Evolutionary conservation across 2,888 invertebrate genomes (phyloP).

Genomic region (Chelonus formosanus): DNA sequence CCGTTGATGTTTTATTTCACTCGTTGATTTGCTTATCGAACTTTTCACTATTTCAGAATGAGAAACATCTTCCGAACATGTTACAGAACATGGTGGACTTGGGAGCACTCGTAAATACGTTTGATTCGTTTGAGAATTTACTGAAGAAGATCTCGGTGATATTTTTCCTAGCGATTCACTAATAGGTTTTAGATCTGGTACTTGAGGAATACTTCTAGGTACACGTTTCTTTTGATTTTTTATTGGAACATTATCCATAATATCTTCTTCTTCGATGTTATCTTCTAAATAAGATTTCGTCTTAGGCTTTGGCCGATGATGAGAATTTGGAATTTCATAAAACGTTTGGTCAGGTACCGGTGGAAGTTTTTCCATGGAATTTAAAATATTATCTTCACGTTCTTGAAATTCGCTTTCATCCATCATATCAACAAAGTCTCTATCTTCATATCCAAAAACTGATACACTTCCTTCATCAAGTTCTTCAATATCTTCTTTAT

Average conservation of each 20-base stretch:
- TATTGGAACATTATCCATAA: slow-evolving; percentile 17
- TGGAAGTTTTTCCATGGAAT: slow-evolving; percentile 6
- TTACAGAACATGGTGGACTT: slow-evolving; percentile 73
- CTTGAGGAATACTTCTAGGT: slow-evolving; percentile 38
- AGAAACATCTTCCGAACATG: slow-evolving; percentile 79
- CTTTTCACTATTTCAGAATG: slow-evolving; percentile 57
- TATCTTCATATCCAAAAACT: slow-evolving; percentile 53
- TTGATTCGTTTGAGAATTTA: neutral
- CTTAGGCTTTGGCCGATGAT: slow-evolving; percentile 17
- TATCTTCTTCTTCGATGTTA: slow-evolving; percentile 31
- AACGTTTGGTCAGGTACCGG: slow-evolving; percentile 7
- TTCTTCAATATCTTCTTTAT: slow-evolving; percentile 61
- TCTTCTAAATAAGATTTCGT: slow-evolving; percentile 38
- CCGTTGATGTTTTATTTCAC: slow-evolving; percentile 14
- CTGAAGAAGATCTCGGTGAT: neutral
- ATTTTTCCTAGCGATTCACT: slow-evolving; percentile 4
- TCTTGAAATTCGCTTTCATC: slow-evolving; percentile 44
- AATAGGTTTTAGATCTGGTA: slow-evolving; percentile 29
- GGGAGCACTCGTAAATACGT: slow-evolving; percentile 70
- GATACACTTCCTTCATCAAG: slow-evolving; percentile 58
- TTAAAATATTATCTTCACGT: slow-evolving; percentile 3
- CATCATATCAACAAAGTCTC: slow-evolving; percentile 57
- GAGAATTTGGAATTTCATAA: neutral
- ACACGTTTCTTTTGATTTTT: slow-evolving; percentile 24
- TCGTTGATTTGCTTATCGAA: slow-evolving; percentile 36